A percentile compares a stretch with the other conserved stretches of the same genome.
Conservation (phyloP, 1,140 invertebrate genomes). For the Pachypsylla venusta region DNA sequence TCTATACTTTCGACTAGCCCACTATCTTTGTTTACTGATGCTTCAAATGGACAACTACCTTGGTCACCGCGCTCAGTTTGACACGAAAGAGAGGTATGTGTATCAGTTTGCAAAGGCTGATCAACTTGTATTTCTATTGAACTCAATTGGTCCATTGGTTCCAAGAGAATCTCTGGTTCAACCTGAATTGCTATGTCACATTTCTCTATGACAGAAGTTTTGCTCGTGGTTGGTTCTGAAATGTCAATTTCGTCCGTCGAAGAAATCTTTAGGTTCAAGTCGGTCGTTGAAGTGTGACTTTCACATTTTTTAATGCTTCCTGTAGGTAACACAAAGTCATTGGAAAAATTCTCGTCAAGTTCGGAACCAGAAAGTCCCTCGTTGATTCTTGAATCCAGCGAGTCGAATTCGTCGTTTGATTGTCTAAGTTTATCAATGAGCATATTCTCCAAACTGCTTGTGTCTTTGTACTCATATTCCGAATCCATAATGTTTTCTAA, state of each 20-base stretch:
- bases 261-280: not conserved
- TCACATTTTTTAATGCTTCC: not conserved
- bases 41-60: not conserved
- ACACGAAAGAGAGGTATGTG: not conserved
- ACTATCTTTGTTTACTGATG: not conserved
- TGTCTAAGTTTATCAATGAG: not conserved
- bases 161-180: not conserved
- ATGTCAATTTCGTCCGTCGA: not conserved
- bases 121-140: not conserved
- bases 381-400: conserved; percentile 1
- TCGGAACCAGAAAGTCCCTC: not conserved
- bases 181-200: conserved; percentile 5
- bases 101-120: not conserved
- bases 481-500: not conserved
- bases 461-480: not conserved
- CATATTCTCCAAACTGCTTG: conserved; percentile 9
- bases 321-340: not conserved
- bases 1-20: too few relatives aligned
- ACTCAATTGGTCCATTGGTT: not conserved
- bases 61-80: too few relatives aligned
- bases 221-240: not conserved
- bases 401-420: not conserved
- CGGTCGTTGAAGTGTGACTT: not conserved
- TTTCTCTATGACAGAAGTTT: not conserved
- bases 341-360: not conserved